Evolutionary conservation across 2,888 invertebrate genomes (phyloP).

Genomic region (Folsomia candida): DNA sequence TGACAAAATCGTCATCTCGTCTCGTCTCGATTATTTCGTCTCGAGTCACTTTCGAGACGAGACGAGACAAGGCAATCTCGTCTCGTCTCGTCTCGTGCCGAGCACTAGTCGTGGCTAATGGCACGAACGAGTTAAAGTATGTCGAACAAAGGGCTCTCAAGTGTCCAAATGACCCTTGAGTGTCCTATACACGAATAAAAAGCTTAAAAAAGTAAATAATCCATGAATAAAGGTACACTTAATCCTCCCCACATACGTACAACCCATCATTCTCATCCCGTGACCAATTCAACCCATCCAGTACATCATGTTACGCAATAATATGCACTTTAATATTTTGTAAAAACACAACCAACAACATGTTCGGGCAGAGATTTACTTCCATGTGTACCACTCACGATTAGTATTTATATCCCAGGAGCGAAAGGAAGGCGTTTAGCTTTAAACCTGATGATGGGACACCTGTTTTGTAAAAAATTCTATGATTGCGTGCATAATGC

Average conservation of each 20-base stretch:
- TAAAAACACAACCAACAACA: background rate
- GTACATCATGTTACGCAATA: background rate
- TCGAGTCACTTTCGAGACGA: too few relatives aligned
- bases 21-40: background rate
- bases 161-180: slow-evolving; percentile 7
- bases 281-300: slow-evolving; percentile 14
- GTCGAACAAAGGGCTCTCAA: background rate
- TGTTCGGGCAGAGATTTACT: background rate
- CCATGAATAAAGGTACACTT: slow-evolving; percentile 19
- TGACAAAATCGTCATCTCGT: too few relatives aligned
- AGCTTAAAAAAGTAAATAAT: slow-evolving; percentile 17
- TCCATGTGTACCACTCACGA: background rate
- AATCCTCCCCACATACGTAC: background rate
- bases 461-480: slow-evolving; percentile 14
- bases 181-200: background rate
- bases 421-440: slow-evolving; percentile 13
- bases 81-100: background rate
- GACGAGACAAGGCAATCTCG: too few relatives aligned
- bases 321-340: background rate
- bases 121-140: slow-evolving; percentile 8
- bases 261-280: too few relatives aligned
- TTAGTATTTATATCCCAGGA: too few relatives aligned
- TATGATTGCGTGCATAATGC: slow-evolving; percentile 19
- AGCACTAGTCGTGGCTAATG: background rate
- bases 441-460: slow-evolving; percentile 7